Conservation (phyloP, 2,888 invertebrate genomes). For the Neria commutata region DNA sequence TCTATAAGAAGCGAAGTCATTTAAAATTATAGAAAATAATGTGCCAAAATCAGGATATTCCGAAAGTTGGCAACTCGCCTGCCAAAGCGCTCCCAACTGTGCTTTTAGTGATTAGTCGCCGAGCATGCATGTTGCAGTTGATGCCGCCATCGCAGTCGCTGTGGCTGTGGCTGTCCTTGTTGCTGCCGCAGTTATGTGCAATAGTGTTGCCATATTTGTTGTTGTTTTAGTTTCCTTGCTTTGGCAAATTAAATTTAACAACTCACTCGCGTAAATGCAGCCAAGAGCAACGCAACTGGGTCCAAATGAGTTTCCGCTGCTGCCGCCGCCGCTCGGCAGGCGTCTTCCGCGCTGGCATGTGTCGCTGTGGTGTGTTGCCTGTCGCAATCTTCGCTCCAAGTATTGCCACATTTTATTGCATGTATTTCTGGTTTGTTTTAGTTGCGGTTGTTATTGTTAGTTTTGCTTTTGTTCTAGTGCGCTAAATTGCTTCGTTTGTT, state of each 20-base stretch:
- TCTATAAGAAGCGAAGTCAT: too few species aligned
- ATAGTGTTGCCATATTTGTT: constrained; percentile 28
- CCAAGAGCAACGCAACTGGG: neutral
- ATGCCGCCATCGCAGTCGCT: constrained; percentile 25
- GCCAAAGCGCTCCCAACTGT: neutral
- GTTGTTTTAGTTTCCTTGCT: neutral
- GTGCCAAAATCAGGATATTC: too few species aligned
- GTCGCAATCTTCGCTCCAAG: too few species aligned
- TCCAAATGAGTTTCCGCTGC: neutral
- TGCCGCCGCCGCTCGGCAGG: neutral
- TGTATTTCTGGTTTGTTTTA: too few species aligned
- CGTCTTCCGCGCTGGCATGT: constrained; percentile 34
- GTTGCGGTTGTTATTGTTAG: neutral
- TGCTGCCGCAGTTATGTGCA: neutral
- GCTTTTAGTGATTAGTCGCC: constrained; percentile 16
- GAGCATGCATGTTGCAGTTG: constrained; percentile 27
- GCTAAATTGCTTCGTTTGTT: neutral
- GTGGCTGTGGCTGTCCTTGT: neutral
- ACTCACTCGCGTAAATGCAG: constrained; percentile 11
- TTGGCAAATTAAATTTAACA: constrained; percentile 23
- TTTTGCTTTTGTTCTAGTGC: neutral
- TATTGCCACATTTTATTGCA: too few species aligned
- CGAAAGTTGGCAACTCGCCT: too few species aligned
- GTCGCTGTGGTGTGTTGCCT: too few species aligned
- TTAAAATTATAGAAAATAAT: too few species aligned